phyloP scores from a whole-genome alignment of 2,888 invertebrate genomes.

The Hemaris fuciformis region DNA sequence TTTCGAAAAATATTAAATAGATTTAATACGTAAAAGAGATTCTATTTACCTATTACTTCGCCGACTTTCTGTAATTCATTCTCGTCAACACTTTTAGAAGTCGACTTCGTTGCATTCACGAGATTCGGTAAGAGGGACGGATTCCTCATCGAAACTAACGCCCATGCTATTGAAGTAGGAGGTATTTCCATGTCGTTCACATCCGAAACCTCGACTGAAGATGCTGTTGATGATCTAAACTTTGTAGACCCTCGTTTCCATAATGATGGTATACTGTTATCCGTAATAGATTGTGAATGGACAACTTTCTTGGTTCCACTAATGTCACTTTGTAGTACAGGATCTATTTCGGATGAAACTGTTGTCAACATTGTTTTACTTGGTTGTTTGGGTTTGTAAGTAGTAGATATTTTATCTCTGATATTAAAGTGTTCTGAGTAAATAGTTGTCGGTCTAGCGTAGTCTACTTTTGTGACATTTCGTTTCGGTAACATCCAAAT shows the following conservation, averaged over 20 bases:
- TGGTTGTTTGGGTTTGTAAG: constrained; percentile 38
- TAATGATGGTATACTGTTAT: constrained; percentile 72
- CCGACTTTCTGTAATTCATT: constrained; percentile 73
- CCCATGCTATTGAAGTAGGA: constrained; percentile 77
- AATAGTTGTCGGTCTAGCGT: constrained; percentile 53
- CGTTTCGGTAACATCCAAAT: constrained; percentile 70
- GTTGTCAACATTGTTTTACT: constrained; percentile 62
- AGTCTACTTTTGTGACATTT: constrained; percentile 49
- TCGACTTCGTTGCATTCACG: constrained; percentile 45
- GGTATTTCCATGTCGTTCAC: constrained; percentile 69
- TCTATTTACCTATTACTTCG: constrained; percentile 59
- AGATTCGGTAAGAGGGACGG: constrained; percentile 53
- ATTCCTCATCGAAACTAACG: constrained; percentile 70
- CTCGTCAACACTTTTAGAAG: constrained; percentile 58
- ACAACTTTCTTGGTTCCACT: constrained; percentile 65
- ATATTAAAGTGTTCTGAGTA: constrained; percentile 71
- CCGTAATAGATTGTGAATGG: constrained; percentile 64
- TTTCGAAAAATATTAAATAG: not conserved
- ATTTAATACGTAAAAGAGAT: not conserved
- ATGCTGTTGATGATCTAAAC: constrained; percentile 54
- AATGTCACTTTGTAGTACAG: constrained; percentile 67
- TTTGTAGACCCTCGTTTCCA: constrained; percentile 78
- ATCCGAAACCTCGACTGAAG: constrained; percentile 48
- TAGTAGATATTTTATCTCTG: constrained; percentile 53
- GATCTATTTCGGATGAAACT: constrained; percentile 74